phyloP scores from a whole-genome alignment of 2,797 vertebrate species.

The Myotis findleyi region DNA sequence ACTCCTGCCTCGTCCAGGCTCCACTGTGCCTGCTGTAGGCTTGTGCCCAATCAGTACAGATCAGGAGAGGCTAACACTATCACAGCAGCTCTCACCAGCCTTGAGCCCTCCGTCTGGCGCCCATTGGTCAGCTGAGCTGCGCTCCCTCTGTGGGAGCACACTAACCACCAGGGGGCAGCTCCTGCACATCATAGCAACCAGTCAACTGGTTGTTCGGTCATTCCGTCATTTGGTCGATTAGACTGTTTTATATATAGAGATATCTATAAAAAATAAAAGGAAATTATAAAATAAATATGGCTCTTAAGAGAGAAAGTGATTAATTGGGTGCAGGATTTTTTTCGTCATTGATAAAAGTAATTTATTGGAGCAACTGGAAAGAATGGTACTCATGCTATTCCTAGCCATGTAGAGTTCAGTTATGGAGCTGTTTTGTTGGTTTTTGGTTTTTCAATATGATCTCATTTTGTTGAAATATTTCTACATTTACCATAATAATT shows the following conservation, averaged over 20 bases:
- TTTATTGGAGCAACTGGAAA: neutral
- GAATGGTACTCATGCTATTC: neutral
- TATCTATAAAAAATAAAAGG: neutral
- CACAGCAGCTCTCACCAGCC: too few species aligned
- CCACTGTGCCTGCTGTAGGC: too few species aligned
- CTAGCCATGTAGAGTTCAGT: neutral
- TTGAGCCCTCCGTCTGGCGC: too few species aligned
- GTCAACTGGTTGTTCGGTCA: too few species aligned
- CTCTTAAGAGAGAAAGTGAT: neutral
- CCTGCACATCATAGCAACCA: too few species aligned
- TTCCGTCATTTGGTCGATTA: too few species aligned
- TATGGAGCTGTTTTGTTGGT: neutral
- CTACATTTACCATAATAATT: neutral
- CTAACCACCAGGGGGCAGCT: too few species aligned
- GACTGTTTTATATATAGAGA: neutral
- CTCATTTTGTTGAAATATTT: neutral
- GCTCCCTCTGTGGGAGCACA: too few species aligned
- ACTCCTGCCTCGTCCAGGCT: too few species aligned
- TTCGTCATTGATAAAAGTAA: neutral
- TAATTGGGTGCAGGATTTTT: neutral
- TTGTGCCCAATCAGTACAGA: too few species aligned
- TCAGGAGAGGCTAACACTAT: rapidly evolving
- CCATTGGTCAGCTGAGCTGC: too few species aligned
- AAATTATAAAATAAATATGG: neutral
- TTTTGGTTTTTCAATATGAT: neutral